Evolutionary conservation across 2,113 vertebrate genomes (phyloP), one percentile per base, ranked within the genome.

Genomic region (Phocoena sinus): DNA sequence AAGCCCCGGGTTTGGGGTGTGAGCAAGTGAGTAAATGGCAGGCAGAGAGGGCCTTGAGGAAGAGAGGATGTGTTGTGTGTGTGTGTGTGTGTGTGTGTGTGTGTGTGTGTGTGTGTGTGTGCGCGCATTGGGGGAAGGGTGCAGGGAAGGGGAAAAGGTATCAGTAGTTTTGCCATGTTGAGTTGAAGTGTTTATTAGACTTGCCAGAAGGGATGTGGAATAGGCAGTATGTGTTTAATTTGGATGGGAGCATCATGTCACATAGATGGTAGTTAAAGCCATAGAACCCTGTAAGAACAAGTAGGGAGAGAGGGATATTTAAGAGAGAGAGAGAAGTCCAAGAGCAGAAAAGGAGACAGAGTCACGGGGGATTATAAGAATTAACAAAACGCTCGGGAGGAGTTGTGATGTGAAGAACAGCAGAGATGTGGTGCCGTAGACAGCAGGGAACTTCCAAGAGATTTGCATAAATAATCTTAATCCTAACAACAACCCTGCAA

Each of bases 111-210:
- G 36, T 47, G 47, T 47, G 44, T 4, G 3, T 0, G 47, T 13
- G 47, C 0, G 9, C 14, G 31, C 74, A 1, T 21, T 70, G 10
- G 1, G 31, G 2, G 47, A 33, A 1, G 47, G 11, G 3, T 53
- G 62, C 15, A 8, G 36, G 8, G 15, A 76, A 17, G 36, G 31
- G 17, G 14, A 82, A 12, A 28, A 3, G 31, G 6, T 67, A 5
- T 67, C 68, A 33, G 38, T 47, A 84, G 25, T 77, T 83, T 33
- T 38, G 71, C 25, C 18, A 21, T 25, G 31, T 33, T 68, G 74
- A 62, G 41, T 15, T 60, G 93, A 90, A 10, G 41, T 76, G n/a
- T 67, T n/a, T 58, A 12, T 38, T 44, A 63, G 68, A 84, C 58
- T 21, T 26, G n/a, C 33, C 33, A 15, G 8, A 20, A 7, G 28